Percentiles rank a stretch among this genome's conserved stretches.
These are phyloP conservation scores for Odiellus spinosus DNA, from an alignment of 2,888 invertebrate genomes.

Conservation along the genomic window DNA sequence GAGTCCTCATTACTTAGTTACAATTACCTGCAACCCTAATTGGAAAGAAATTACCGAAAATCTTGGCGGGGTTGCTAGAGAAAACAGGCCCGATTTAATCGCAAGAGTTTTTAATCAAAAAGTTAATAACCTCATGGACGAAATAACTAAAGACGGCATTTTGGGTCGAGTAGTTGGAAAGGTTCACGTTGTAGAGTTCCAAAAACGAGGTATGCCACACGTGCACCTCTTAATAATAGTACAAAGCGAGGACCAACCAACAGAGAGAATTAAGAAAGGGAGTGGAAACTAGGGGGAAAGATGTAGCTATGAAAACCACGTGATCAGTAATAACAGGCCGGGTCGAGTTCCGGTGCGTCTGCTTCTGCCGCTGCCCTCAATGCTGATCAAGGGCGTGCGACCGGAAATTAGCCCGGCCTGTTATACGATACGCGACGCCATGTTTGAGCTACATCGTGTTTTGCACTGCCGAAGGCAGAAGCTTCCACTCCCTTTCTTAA, in stretches of 20 bases:
- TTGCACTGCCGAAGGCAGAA: too few species aligned
- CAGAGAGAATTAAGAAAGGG: too few species aligned
- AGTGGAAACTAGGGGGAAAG: too few species aligned
- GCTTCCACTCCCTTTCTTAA: too few species aligned
- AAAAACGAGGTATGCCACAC: constrained; percentile 26
- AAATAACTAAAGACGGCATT: constrained; percentile 2
- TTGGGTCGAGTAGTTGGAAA: constrained; percentile 2
- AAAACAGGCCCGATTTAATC: constrained; percentile 4
- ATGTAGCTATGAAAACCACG: too few species aligned
- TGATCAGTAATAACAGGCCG: too few species aligned
- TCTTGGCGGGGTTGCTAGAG: constrained; percentile 10
- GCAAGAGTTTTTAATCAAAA: constrained; percentile 10
- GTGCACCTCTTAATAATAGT: constrained; percentile 19
- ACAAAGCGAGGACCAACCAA: background rate
- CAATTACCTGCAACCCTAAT: constrained; percentile 5
- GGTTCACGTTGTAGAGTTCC: constrained; percentile 22
- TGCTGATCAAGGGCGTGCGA: too few species aligned
- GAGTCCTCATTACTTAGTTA: constrained; percentile 28
- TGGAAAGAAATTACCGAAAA: constrained; percentile 8
- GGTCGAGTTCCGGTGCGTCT: too few species aligned
- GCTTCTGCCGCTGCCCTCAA: too few species aligned
- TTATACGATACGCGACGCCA: too few species aligned
- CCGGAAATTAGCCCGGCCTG: too few species aligned
- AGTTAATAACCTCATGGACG: constrained; percentile 4
- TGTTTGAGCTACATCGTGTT: too few species aligned